Evolutionary conservation across 1,140 invertebrate species (phyloP).

Genomic region (Oncopodura yosiiana): DNA sequence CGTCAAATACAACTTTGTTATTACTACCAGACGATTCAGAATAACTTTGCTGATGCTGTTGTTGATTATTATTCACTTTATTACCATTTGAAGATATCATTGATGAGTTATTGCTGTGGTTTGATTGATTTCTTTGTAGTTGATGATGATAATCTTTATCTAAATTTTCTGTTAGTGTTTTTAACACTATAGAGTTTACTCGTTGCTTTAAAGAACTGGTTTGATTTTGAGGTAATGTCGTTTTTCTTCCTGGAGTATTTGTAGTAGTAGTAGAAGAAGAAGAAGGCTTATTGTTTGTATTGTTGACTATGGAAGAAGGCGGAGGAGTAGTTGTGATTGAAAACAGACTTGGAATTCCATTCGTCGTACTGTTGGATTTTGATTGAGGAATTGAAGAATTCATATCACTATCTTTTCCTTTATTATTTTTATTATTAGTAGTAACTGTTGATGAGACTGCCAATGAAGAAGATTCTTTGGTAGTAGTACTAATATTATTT

Average conservation of each 20-base stretch:
- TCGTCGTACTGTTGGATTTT: no score
- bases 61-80: not conserved
- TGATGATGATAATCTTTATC: slow-evolving; percentile 57
- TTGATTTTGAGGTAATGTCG: slow-evolving; percentile 48
- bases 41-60: not conserved
- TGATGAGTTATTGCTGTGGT: not conserved
- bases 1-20: slow-evolving; percentile 39
- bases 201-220: slow-evolving; percentile 61
- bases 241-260: slow-evolving; percentile 36
- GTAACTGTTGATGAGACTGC: no score
- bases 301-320: not conserved
- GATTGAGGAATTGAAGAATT: no score
- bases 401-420: not conserved
- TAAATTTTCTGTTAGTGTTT: slow-evolving; percentile 79
- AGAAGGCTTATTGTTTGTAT: slow-evolving; percentile 20
- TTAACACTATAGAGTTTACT: slow-evolving; percentile 75
- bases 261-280: slow-evolving; percentile 30
- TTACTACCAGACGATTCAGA: not conserved
- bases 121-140: not conserved
- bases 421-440: not conserved
- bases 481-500: no score
- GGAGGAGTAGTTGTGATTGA: not conserved
- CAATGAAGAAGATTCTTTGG: no score
- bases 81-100: slow-evolving; percentile 5
- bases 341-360: not conserved